Evolutionary conservation across 2,113 vertebrate species (phyloP), one percentile per base, ranked within the genome.

Genomic region (Anhinga rufa): DNA sequence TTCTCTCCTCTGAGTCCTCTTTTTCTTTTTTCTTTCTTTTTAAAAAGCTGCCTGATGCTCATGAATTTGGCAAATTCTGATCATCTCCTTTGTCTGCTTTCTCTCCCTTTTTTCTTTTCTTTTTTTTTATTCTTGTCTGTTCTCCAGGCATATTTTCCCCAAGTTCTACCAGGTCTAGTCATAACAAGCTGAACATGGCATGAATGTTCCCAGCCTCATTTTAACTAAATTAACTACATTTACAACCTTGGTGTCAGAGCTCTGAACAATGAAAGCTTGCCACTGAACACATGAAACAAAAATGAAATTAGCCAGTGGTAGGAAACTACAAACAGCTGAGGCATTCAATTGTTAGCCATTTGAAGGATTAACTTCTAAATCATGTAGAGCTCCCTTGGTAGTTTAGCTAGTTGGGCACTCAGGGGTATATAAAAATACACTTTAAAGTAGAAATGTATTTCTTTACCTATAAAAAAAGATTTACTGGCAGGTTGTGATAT

Each of bases 281-380:
- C 96, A 95, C 96, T 1, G 49, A 98, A 97, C 96, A 96, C 97
- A 98, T 97, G 98, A 98, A 98, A 98, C 97, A 97, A 97, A 98
- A 98, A 98, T 98, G 97, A 98, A 98, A 98, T 98, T 98, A 98
- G 95, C 98, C 97, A 97, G 97, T 9, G 12, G 97, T 98, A 97
- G 97, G 95, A 97, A 98, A 97, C 97, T 98, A 97, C 98, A 98
- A 98, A 98, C 96, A 98, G 98, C 98, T 98, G 97, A 98, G 97
- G 93, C 95, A 96, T 98, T 98, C 97, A 97, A 94, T 98, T 98
- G 98, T 98, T 98, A 93, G 98, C 98, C 97, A 98, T 98, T 98
- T 98, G 98, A 98, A 98, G 98, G 98, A 98, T 98, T 98, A 98
- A 98, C 98, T 98, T 98, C 98, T 98, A 98, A 98, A 98, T 98